Percentiles rank a stretch among this genome's conserved stretches.
These are phyloP conservation scores for Bufo bufo DNA, from an alignment of 2,113 vertebrate species.

Conservation along the genomic window DNA sequence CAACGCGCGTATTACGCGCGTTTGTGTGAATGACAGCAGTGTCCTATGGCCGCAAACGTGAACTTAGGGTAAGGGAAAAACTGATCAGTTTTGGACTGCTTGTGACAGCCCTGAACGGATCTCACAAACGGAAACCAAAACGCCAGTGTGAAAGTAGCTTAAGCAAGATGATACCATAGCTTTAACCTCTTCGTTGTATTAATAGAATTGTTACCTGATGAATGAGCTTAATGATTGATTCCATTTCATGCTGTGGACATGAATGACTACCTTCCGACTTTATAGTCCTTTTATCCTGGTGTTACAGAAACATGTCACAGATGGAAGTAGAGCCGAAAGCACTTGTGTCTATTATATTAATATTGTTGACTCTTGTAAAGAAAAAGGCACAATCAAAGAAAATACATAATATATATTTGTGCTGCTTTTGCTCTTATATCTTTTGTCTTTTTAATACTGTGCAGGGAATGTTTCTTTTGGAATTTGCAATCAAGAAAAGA, in stretches of 20 bases:
- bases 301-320: not conserved
- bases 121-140: no score
- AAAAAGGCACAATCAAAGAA: not conserved
- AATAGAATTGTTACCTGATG: not conserved
- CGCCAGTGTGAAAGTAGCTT: no score
- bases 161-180: not conserved
- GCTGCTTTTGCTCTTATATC: not conserved
- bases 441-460: not conserved
- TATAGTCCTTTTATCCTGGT: not conserved
- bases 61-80: no score
- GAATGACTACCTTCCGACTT: constrained; percentile 8
- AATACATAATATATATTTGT: constrained; percentile 7
- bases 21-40: no score
- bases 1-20: no score
- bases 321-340: not conserved
- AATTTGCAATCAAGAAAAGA: not conserved
- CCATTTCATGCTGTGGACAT: not conserved
- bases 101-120: no score
- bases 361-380: not conserved
- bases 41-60: no score
- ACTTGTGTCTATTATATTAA: not conserved
- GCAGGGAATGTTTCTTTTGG: not conserved
- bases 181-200: not conserved
- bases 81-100: no score
- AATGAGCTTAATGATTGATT: constrained; percentile 1